Conservation (phyloP, 2,113 vertebrate species). For the Ceyx margarethae region DNA sequence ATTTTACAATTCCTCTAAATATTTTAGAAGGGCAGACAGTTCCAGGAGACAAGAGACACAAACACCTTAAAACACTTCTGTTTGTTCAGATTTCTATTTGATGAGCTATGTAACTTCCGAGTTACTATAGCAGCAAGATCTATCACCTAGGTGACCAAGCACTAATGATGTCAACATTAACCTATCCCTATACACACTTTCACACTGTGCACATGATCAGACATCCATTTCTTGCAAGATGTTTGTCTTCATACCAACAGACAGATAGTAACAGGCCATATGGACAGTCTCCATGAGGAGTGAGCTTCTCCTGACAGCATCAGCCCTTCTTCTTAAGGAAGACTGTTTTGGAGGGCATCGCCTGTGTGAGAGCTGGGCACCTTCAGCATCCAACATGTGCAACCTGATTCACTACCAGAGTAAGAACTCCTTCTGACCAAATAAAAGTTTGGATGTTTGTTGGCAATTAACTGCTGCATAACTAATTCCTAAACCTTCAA, state of each 20-base stretch:
- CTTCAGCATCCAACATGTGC: not conserved
- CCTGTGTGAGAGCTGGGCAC: not conserved
- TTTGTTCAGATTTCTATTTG: not conserved
- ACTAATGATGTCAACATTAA: not conserved
- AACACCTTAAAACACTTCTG: not conserved
- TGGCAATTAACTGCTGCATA: too few relatives aligned
- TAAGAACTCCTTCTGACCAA: not conserved
- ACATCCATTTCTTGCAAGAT: not conserved
- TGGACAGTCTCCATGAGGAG: not conserved
- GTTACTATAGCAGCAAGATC: constrained; percentile 56
- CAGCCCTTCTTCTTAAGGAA: not conserved
- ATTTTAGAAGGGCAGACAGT: not conserved
- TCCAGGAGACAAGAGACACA: not conserved
- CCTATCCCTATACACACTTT: not conserved
- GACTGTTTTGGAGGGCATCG: not conserved
- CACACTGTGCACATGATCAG: not conserved
- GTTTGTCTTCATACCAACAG: not conserved
- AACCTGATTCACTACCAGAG: not conserved
- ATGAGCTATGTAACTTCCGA: not conserved
- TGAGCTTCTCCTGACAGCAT: not conserved
- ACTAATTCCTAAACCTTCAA: too few relatives aligned
- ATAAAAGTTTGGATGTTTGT: too few relatives aligned
- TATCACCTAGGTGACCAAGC: constrained; percentile 56
- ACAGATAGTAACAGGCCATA: not conserved
- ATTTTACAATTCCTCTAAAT: not conserved